Evolutionary conservation across 2,113 vertebrate species (phyloP), one percentile per base, ranked within the genome.

Genomic region (Psammodynastes pulverulentus): DNA sequence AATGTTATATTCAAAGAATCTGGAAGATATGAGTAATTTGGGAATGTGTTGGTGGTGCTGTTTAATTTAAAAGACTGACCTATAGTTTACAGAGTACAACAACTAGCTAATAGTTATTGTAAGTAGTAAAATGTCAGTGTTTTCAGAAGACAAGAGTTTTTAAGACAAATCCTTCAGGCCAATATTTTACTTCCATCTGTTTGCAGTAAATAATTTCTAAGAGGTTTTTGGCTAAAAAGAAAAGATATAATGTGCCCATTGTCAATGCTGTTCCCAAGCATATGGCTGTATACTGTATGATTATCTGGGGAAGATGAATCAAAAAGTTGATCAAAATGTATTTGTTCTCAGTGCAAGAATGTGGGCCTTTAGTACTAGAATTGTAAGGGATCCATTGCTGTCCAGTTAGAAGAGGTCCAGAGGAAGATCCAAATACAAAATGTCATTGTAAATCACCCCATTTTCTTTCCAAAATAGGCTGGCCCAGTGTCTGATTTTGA

Each of bases 161-260:
- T 72, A 89, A 89, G 43, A 45, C 91, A 84, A 92, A 90, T 90
- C 91, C 88, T 86, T 91, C 56, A 19, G 43, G n/a, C 67, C 89
- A 86, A 84, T n/a, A 29, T 89, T 6, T 58, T 0, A 49, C 34
- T 89, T 34, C 62, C 92, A 90, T 91, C 94, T 95, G 84, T 91
- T 93, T 56, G 88, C 53, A 93, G 89, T 67, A 92, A 94, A 93
- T 94, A 95, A 95, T 93, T 94, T 93, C 91, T 92, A 93, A 94
- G 43, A 53, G 49, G 45, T 39, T 94, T 87, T 5, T 9, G 43
- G 88, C n/a, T 87, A 88, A 62, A 51, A 94, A 29, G 23, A 21
- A 88, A 91, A 94, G 56, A 91, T 29, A 13, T 92, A 62, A 84
- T 2, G 84, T 93, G 86, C 89, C 96, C 53, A 88, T 88, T 46